A percentile compares a stretch with the other conserved stretches of the same genome.
Conservation (phyloP, 2,797 vertebrate species). For the Vultur gryphus region DNA sequence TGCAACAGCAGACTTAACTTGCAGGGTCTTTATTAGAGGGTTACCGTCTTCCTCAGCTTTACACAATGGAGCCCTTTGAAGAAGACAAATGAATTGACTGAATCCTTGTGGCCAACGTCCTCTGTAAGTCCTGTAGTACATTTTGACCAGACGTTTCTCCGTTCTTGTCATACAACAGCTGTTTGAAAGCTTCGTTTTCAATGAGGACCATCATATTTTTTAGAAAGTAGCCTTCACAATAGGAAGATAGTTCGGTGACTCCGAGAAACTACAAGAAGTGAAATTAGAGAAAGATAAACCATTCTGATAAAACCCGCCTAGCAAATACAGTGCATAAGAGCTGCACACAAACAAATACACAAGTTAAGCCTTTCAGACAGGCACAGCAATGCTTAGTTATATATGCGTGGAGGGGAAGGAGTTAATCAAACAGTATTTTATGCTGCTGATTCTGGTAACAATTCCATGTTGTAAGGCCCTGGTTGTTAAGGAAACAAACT, state of each 20-base stretch:
- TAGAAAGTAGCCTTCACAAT: constrained; percentile 97
- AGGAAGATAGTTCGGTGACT: constrained; percentile 88
- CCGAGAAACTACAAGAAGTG: constrained; percentile 86
- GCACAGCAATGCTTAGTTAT: background rate
- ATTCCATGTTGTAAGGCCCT: background rate
- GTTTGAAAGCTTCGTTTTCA: constrained; percentile 94
- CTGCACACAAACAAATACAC: background rate
- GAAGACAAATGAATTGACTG: constrained; percentile 97
- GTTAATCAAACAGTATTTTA: background rate
- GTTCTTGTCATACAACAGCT: constrained; percentile 89
- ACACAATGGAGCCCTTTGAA: constrained; percentile 97
- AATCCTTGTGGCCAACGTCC: constrained; percentile 92
- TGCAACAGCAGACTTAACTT: constrained; percentile 42
- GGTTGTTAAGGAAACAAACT: background rate
- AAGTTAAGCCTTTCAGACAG: background rate
- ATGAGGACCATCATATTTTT: constrained; percentile 99
- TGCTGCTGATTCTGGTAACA: background rate
- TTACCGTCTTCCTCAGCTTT: constrained; percentile 56
- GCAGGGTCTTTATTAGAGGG: constrained; percentile 2
- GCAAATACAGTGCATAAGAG: background rate
- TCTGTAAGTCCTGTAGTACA: constrained; percentile 93
- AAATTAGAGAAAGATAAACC: constrained; percentile 44
- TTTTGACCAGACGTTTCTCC: constrained; percentile 85
- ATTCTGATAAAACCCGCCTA: background rate
- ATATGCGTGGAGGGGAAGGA: background rate